Base-by-base conservation (phyloP, 2,888 invertebrate genomes). In the Drosophila mulleri region DNA sequence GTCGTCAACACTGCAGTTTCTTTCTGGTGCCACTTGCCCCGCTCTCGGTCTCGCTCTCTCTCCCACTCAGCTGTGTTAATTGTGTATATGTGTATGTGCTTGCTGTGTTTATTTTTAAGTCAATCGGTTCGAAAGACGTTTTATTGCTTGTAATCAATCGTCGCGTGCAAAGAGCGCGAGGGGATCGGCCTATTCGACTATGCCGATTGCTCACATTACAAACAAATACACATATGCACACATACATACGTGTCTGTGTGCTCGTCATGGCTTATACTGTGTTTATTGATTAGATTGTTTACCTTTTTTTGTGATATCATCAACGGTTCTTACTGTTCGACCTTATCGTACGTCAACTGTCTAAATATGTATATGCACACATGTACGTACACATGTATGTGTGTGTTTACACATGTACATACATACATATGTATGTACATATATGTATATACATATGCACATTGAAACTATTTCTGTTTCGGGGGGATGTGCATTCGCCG, bases 231-330 rank as follows among this genome's bases (percentile, higher is more conserved):
- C 23, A 45, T 32, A 26, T 18, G 9, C 37, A 61, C 44, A 41
- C 50, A 60, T 60, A 54, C 26, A 26, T 26, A 41, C 11, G 42
- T 44, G 50, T 63, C 53, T 67, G 67, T 65, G 67, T 71, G 44
- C 69, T 82, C 80, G 84, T 77, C 76, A 76, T 75, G 78, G 72
- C 66, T 72, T 82, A 82, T 78, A 48, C 48, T 87, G 80, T 84
- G 75, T 85, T 83, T 85, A 83, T 85, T 88, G 85, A 86, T 86
- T 88, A 86, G 85, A 86, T 86, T 86, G 88, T 86, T 88, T 88
- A 88, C 88, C 81, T 88, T 83, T 84, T 77, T 80, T 74, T 81
- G 81, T 85, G 85, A 88, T 88, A 88, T 84, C 88, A 87, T 84
- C 85, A 64, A 57, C 73, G 67, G 42, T 48, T 62, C 52, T 61